Evolutionary conservation across 35 echinoderm and acorn worm species (phyloP).

Genomic region (Antedon bifida): DNA sequence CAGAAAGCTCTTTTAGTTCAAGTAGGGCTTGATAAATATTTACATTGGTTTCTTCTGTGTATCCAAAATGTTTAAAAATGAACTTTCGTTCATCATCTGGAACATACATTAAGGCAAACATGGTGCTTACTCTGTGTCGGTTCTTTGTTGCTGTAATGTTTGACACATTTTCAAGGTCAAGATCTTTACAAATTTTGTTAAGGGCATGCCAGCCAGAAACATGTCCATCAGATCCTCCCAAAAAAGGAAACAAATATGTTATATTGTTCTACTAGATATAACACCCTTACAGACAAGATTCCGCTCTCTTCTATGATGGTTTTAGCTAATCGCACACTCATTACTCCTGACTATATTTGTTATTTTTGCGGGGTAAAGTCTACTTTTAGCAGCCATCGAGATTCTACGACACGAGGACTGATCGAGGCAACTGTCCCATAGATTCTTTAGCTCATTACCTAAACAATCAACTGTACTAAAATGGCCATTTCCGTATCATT

Average conservation of each 20-base stretch:
- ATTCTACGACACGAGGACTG: too few relatives aligned
- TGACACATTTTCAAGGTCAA: neutral
- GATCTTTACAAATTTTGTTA: conserved; percentile 15
- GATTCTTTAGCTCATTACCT: too few relatives aligned
- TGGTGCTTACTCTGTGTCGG: conserved; percentile 20
- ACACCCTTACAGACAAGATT: too few relatives aligned
- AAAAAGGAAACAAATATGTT: conserved; percentile 13
- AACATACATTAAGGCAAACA: conserved; percentile 30
- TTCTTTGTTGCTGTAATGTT: conserved; percentile 53
- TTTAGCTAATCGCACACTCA: too few relatives aligned
- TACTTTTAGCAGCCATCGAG: too few relatives aligned
- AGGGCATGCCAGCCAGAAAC: conserved; percentile 26
- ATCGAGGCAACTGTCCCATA: too few relatives aligned
- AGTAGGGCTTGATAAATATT: conserved; percentile 45
- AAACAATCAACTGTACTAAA: too few relatives aligned
- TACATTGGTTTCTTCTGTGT: conserved; percentile 32
- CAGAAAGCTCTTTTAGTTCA: conserved; percentile 33
- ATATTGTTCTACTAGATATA: too few relatives aligned
- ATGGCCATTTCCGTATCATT: too few relatives aligned
- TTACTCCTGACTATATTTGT: too few relatives aligned
- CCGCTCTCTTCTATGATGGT: too few relatives aligned
- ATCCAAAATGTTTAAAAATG: conserved; percentile 53
- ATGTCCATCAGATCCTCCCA: conserved; percentile 3
- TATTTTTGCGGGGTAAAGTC: too few relatives aligned
- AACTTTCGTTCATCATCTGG: conserved; percentile 17